Evolutionary conservation across 2,113 vertebrate species (phyloP).

Genomic region (Eretmochelys imbricata): DNA sequence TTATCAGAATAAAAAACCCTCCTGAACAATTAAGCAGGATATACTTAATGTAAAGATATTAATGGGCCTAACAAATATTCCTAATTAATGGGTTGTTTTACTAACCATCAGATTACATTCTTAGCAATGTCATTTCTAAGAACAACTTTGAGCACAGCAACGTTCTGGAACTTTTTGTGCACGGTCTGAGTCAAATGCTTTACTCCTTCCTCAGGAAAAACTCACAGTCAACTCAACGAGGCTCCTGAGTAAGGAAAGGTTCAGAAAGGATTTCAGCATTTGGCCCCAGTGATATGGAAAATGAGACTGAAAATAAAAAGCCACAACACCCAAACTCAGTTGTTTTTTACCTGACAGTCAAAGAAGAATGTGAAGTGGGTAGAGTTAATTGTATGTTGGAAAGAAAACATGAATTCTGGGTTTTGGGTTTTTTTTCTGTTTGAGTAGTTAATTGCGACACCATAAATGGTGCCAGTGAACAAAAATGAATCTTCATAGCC

Average conservation of each 20-base stretch:
- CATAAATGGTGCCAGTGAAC: not conserved
- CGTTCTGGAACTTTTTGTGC: not conserved
- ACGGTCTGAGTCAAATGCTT: not conserved
- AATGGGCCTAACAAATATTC: not conserved
- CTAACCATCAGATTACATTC: not conserved
- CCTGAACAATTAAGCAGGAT: not conserved
- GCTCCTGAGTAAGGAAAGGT: not conserved
- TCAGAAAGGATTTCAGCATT: not conserved
- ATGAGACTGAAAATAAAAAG: not conserved
- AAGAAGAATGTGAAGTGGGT: not conserved
- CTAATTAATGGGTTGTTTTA: not conserved
- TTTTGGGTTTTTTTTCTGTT: not conserved
- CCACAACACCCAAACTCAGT: not conserved
- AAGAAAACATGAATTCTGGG: not conserved
- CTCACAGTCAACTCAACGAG: not conserved
- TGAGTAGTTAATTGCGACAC: not conserved
- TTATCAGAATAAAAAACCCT: conserved; percentile 12
- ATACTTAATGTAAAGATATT: not conserved
- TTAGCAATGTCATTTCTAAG: not conserved
- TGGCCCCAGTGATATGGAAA: not conserved
- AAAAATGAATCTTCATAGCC: not conserved
- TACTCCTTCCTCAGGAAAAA: not conserved
- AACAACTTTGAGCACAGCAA: conserved; percentile 18
- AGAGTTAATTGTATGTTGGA: not conserved
- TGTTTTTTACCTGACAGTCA: not conserved